phyloP scores from a whole-genome alignment of 2,797 vertebrate species.

The Schizopygopsis malacanthus region DNA sequence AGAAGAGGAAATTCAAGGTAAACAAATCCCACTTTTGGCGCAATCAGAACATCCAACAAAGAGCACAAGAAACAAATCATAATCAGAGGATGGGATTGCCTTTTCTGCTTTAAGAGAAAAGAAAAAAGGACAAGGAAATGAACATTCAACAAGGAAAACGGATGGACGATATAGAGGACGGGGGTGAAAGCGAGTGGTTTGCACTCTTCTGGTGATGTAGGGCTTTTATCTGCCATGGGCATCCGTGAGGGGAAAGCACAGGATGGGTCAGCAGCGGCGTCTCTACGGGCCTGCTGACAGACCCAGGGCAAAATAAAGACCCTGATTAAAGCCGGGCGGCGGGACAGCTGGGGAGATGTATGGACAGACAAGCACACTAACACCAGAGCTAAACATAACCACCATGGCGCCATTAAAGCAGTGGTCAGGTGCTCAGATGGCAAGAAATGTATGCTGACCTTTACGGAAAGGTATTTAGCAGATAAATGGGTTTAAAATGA shows the following conservation, averaged over 20 bases:
- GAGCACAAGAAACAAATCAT: conserved; percentile 69
- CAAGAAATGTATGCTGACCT: conserved; percentile 50
- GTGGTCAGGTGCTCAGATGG: conserved; percentile 31
- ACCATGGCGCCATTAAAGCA: conserved; percentile 45
- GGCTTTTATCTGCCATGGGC: conserved; percentile 73
- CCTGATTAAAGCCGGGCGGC: conserved; percentile 82
- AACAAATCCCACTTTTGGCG: conserved; percentile 74
- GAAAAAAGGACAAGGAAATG: conserved; percentile 76
- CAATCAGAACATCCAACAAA: conserved; percentile 77
- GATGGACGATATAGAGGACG: conserved; percentile 69
- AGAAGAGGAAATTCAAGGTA: conserved; percentile 72
- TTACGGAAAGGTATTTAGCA: conserved; percentile 38
- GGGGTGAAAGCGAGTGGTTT: conserved; percentile 63
- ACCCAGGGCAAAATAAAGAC: conserved; percentile 73
- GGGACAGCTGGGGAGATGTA: conserved; percentile 52
- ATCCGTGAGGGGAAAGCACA: conserved; percentile 74
- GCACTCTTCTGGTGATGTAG: conserved; percentile 69
- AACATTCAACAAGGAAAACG: conserved; percentile 74
- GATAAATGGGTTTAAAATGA: conserved; percentile 24
- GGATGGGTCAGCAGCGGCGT: conserved; percentile 70
- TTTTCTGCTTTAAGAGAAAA: conserved; percentile 44
- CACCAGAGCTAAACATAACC: conserved; percentile 54
- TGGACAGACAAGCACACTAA: conserved; percentile 63
- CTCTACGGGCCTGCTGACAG: conserved; percentile 74
- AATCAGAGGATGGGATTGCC: too few species aligned